Conservation (phyloP, 2,797 vertebrate genomes). For the Momotus momota region DNA sequence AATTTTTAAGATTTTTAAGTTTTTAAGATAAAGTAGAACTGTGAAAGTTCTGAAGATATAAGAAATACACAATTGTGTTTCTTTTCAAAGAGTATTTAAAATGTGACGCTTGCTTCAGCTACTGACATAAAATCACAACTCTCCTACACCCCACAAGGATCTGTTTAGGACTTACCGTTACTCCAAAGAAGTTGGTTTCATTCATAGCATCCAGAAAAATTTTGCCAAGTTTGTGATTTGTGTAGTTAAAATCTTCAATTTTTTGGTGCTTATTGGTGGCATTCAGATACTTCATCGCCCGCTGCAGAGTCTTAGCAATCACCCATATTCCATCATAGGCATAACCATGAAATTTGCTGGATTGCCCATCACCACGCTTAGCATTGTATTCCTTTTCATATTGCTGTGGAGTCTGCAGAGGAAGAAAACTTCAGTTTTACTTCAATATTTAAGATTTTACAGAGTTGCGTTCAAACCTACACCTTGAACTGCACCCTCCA, state of each 20-base stretch:
- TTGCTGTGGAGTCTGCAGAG: constrained; percentile 92
- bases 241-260: constrained; percentile 94
- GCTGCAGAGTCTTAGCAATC: constrained; percentile 94
- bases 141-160: not conserved
- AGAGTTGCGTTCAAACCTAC: not conserved
- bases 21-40: not conserved
- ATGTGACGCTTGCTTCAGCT: not conserved
- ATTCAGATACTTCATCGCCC: constrained; percentile 92
- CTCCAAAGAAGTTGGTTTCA: constrained; percentile 97
- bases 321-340: constrained; percentile 99
- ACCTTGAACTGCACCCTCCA: not conserved
- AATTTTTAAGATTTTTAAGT: not conserved
- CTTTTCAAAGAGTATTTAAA: not conserved
- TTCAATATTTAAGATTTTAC: not conserved
- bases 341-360: constrained; percentile 98
- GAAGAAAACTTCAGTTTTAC: not conserved
- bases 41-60: not conserved
- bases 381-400: constrained; percentile 95
- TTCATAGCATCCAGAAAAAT: constrained; percentile 98
- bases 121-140: not conserved
- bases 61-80: not conserved
- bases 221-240: constrained; percentile 93
- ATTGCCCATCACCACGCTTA: constrained; percentile 90
- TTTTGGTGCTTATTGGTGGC: constrained; percentile 87
- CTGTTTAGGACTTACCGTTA: constrained; percentile 87